A percentile compares a stretch with the other conserved stretches of the same genome.
Evolutionary conservation across 2,888 invertebrate genomes (phyloP).

Genomic region (Nemurella pictetii): DNA sequence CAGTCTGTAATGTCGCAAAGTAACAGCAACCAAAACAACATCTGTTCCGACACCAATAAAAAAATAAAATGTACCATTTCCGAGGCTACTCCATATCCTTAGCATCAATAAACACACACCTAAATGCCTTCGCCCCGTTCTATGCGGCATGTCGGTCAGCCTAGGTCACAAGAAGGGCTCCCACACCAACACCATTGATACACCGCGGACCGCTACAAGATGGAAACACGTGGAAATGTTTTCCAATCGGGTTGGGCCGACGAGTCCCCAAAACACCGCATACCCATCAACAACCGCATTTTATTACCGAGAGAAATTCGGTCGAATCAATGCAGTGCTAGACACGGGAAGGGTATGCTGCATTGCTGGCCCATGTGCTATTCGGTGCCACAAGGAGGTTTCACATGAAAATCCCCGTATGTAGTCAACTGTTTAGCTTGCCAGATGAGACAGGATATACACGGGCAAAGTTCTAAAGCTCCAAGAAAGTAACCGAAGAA

Average conservation of each 20-base stretch:
- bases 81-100: not conserved
- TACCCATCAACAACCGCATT: not conserved
- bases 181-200: not conserved
- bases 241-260: not conserved
- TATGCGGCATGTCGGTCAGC: not conserved
- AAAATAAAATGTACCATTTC: not conserved
- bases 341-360: not conserved
- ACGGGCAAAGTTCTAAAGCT: not conserved
- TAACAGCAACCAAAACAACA: not conserved
- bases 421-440: not conserved
- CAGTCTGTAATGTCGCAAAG: too few species aligned
- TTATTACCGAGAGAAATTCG: not conserved
- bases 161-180: not conserved
- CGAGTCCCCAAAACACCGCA: not conserved
- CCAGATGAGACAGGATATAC: conserved; percentile 6
- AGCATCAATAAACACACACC: not conserved
- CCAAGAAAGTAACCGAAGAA: not conserved
- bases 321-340: not conserved
- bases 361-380: not conserved
- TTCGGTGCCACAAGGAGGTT: not conserved
- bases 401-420: not conserved
- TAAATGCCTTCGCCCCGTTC: not conserved
- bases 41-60: not conserved
- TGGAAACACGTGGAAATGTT: not conserved
- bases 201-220: not conserved